Percentiles rank a stretch among this genome's conserved stretches.
These are phyloP conservation scores for Ormyrus nitidulus DNA, from an alignment of 2,888 invertebrate species.

Conservation along the genomic window DNA sequence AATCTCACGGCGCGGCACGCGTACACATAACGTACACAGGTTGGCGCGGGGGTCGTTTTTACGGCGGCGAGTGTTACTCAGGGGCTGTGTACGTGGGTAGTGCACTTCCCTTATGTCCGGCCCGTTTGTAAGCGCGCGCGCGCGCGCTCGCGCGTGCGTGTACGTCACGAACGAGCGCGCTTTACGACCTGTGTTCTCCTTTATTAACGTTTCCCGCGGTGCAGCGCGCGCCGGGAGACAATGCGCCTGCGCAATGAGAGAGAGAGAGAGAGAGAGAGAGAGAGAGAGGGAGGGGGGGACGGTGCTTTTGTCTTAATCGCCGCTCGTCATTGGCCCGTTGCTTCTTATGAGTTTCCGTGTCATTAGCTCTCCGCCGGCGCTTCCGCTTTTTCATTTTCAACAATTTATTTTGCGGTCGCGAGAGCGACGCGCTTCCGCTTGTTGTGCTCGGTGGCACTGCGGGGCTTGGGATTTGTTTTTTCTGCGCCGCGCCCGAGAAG, in stretches of 20 bases:
- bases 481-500: no score
- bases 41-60: neutral
- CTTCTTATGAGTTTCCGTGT: slow-evolving; percentile 23
- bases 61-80: slow-evolving; percentile 17
- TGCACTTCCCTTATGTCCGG: no score
- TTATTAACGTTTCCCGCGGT: slow-evolving; percentile 32
- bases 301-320: slow-evolving; percentile 17
- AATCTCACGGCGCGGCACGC: slow-evolving; percentile 3
- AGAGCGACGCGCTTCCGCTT: no score
- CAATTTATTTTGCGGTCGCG: no score
- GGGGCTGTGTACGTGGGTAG: neutral
- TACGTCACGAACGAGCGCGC: neutral
- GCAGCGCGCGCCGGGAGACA: neutral
- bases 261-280: neutral
- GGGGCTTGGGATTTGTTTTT: no score
- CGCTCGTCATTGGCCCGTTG: slow-evolving; percentile 23
- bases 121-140: no score
- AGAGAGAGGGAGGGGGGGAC: neutral
- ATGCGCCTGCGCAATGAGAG: neutral
- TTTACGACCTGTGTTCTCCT: slow-evolving; percentile 40
- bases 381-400: no score
- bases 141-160: no score
- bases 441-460: no score
- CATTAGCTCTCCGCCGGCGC: no score
- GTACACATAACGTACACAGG: neutral